Base-by-base conservation (phyloP, 1,140 invertebrate species). In the Odontomachus brunneus region DNA sequence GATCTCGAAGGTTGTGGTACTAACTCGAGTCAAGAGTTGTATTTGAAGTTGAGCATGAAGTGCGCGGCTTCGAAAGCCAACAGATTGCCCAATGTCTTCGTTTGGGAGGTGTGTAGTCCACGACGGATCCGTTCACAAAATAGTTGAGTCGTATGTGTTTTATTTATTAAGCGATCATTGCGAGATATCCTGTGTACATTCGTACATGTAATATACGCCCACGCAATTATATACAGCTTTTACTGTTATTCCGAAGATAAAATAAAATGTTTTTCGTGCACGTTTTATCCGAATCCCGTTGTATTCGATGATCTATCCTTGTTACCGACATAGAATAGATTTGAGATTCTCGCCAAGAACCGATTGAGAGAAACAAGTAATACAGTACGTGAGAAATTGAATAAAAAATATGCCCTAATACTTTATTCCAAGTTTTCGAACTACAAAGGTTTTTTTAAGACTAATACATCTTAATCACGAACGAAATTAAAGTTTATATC, bases 81-180 rank as follows among this genome's bases (percentile, higher is more conserved):
- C 33, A 90, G 92, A 89, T 51, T 94, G 19, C 93, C 93, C 0
- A 80, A 85, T 5, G 87, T 84, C 17, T 93, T 93, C 49, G 88
- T 71, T 0, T 94, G 93, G 93, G 90, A 94, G 62, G 66, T 93
- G 1, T 76, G 74, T 1, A 65, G 72, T 22, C 83, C 89, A 12
- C 60, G 74, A n/a, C 53, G 59, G 65, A 57, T 49, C 12, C 69
- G 72, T 12, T 53, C 67, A 71, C 67, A 67, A 55, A 73, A 1
- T 84, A 26, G 3, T 19, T 80, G 24, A 84, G 67, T 62, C 44
- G 5, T 5, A 33, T 33, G 29, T 5, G 2, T 33, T 33, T 15
- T 49, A 15, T 5, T 2, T 60, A 63, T 74, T 24, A 51, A n/a
- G 49, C 22, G 57, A 66, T 66, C 29, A 5, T 22, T 33, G 5